Evolutionary conservation across 1,140 invertebrate genomes (phyloP).

Genomic region (Belonocnema kinseyi): DNA sequence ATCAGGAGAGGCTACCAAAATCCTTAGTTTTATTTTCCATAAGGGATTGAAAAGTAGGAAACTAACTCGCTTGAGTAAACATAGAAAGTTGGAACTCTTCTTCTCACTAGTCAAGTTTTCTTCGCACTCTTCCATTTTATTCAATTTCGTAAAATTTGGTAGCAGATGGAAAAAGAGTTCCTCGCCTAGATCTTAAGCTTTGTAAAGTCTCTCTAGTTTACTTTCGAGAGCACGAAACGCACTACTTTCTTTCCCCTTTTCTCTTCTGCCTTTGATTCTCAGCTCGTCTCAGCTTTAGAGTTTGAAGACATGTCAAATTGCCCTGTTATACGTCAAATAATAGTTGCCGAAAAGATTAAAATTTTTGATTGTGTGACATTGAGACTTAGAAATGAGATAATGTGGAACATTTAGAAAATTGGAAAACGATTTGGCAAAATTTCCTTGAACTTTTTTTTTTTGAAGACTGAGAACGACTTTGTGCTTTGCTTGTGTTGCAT

Average conservation of each 20-base stretch:
- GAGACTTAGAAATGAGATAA: no score
- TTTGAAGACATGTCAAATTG: no score
- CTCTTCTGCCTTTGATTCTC: slow-evolving; percentile 32
- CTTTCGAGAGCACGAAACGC: background rate
- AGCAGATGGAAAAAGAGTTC: background rate
- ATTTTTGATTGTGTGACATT: no score
- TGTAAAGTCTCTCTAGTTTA: background rate
- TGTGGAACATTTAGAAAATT: no score
- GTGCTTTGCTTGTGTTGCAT: slow-evolving; percentile 76
- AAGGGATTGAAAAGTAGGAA: no score
- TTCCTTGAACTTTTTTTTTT: slow-evolving; percentile 15
- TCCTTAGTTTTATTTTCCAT: no score
- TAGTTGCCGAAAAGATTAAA: no score
- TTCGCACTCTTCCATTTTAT: background rate
- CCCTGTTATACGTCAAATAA: no score
- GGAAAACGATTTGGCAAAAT: slow-evolving; percentile 29
- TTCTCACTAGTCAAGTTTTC: background rate
- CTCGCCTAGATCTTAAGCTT: background rate
- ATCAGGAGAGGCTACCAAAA: no score
- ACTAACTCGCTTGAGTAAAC: no score
- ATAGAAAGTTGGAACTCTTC: no score
- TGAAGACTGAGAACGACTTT: slow-evolving; percentile 50
- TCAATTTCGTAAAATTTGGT: background rate
- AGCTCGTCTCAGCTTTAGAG: background rate
- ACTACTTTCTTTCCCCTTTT: slow-evolving; percentile 20